Evolutionary conservation across 64 coral and sea anemone genomes (phyloP), one percentile per base, ranked within the genome.

Genomic region (Dendrophyllia cribrosa): DNA sequence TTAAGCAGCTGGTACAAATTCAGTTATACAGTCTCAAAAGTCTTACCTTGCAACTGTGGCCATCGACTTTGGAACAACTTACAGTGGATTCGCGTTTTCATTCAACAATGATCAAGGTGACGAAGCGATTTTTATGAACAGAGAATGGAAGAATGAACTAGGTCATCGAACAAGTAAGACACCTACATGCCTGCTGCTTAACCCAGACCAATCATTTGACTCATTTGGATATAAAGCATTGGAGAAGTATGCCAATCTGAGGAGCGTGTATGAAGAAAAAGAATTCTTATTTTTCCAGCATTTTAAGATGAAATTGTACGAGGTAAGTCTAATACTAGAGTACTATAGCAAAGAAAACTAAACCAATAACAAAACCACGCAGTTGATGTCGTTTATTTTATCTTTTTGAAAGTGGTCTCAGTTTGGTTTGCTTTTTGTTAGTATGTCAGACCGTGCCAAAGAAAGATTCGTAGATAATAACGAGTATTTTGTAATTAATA

Each of bases 21-120:
- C 53, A 56, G 53, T 56, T 56, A 6, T 56, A 56, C 51, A 22
- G 24, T 55, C 19, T 23, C 20, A 52, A 55, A 55, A 56, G 17
- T 56, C 51, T 77, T 88, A 88, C 23, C 21, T 88, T 44, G 85
- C 85, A 59, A 73, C 73, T 14, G 68, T 88, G 55, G 85, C 50
- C n/a, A 88, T 88, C 58, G 85, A 88, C 73, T 88, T 88, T 48
- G 85, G 85, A 0, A 88, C 86, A 10, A 76, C 86, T 5, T 88
- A 64, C 72, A 76, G 86, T 88, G 86, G 86, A 34, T 88, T 88
- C 46, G 86, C 86, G 4, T 88, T 88, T 62, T 72, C 86, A 7
- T 88, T 88, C 58, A 88, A 88, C 53, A 72, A 88, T 6, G 44
- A 76, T 3, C 26, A 75, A 88, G 86, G 72, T 1, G 56, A 76